phyloP scores from a whole-genome alignment of 2,797 vertebrate species.

The Eutrigla gurnardus region DNA sequence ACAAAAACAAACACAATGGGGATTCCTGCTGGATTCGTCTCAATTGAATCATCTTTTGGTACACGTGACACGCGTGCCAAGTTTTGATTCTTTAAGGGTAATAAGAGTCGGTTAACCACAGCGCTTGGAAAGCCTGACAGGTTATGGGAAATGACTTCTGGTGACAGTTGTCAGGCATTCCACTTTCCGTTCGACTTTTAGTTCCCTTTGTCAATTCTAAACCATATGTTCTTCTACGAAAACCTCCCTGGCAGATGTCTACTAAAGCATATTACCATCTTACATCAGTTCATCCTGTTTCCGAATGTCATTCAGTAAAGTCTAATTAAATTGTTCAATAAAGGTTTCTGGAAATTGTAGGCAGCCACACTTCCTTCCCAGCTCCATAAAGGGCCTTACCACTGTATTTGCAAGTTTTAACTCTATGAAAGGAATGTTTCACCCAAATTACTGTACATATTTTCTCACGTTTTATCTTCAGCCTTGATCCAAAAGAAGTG shows the following conservation, averaged over 20 bases:
- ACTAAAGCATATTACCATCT: constrained; percentile 24
- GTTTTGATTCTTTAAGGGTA: constrained; percentile 59
- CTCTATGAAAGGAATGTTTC: not conserved
- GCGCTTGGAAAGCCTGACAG: constrained; percentile 52
- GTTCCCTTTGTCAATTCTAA: constrained; percentile 31
- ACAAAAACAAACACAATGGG: constrained; percentile 73
- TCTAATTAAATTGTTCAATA: constrained; percentile 27
- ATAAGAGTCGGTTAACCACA: constrained; percentile 53
- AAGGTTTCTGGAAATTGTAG: constrained; percentile 17
- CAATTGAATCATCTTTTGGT: constrained; percentile 64
- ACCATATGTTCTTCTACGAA: constrained; percentile 50
- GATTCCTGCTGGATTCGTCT: constrained; percentile 63
- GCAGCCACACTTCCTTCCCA: not conserved
- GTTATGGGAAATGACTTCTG: constrained; percentile 58
- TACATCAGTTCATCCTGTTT: constrained; percentile 39
- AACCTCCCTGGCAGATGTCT: constrained; percentile 48
- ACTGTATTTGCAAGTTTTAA: not conserved
- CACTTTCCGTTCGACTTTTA: constrained; percentile 56
- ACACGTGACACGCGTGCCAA: constrained; percentile 54
- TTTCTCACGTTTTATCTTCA: not conserved
- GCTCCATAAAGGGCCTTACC: not conserved
- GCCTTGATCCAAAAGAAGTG: no score
- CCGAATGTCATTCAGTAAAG: constrained; percentile 25
- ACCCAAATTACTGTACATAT: not conserved
- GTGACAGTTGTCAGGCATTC: constrained; percentile 67